These are phyloP conservation scores for Euborellia annulipes DNA, from an alignment of 1,140 invertebrate genomes.

Conservation along the genomic window DNA sequence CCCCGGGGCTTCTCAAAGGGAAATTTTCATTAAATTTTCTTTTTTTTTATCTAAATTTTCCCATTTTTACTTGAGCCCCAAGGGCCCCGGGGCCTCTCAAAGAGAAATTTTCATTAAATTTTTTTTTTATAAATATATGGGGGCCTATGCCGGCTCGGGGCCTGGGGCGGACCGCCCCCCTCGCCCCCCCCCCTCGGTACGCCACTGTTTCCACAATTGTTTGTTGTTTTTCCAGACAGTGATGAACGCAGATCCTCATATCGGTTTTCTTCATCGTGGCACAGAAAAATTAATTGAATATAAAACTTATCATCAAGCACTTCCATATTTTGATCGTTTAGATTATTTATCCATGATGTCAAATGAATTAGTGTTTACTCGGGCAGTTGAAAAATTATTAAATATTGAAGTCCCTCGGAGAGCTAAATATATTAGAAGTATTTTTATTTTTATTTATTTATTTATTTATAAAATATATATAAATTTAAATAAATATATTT, in stretches of 20 bases:
- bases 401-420: slow-evolving; percentile 56
- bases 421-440: slow-evolving; percentile 54
- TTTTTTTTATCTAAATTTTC: too few relatives aligned
- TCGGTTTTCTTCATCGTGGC: slow-evolving; percentile 56
- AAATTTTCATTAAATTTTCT: too few relatives aligned
- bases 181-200: too few relatives aligned
- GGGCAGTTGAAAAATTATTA: slow-evolving; percentile 65
- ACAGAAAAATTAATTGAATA: slow-evolving; percentile 75
- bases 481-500: neutral
- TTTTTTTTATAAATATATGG: too few relatives aligned
- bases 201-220: too few relatives aligned
- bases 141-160: too few relatives aligned
- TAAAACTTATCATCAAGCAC: slow-evolving; percentile 63
- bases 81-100: too few relatives aligned
- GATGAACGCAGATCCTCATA: slow-evolving; percentile 79
- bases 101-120: too few relatives aligned
- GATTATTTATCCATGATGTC: slow-evolving; percentile 75
- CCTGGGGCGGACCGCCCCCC: too few relatives aligned
- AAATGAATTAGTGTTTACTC: slow-evolving; percentile 56
- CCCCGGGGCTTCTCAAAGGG: too few relatives aligned
- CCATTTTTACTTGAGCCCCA: too few relatives aligned
- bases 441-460: slow-evolving; percentile 7
- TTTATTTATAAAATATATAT: neutral
- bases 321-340: slow-evolving; percentile 71
- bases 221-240: too few relatives aligned